Conservation (phyloP, 2,888 invertebrate species). For the Ochlodes sylvanus region DNA sequence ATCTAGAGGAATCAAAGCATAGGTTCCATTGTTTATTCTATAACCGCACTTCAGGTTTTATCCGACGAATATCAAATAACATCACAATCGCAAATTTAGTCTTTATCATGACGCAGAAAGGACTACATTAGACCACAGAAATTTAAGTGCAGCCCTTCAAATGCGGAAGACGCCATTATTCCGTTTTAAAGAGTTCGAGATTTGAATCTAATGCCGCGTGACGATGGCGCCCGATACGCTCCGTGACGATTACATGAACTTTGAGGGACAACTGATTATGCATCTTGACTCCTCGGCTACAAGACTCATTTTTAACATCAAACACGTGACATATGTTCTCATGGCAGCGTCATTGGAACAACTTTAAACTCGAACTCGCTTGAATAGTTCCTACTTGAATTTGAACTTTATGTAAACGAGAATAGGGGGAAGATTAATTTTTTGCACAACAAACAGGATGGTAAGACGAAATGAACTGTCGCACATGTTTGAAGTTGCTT, state of each 20-base stretch:
- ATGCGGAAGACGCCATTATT: slow-evolving; percentile 66
- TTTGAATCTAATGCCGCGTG: slow-evolving; percentile 78
- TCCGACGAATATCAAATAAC: slow-evolving; percentile 33
- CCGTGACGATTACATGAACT: slow-evolving; percentile 59
- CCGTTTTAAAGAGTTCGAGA: slow-evolving; percentile 75
- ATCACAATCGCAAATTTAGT: background rate
- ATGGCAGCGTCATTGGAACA: slow-evolving; percentile 52
- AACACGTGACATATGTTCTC: slow-evolving; percentile 54
- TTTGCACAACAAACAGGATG: slow-evolving; percentile 32
- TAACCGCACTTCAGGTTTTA: slow-evolving; percentile 23
- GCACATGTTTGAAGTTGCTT: slow-evolving; percentile 48
- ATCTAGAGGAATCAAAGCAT: slow-evolving; percentile 12
- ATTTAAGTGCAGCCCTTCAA: slow-evolving; percentile 46
- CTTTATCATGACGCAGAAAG: slow-evolving; percentile 16
- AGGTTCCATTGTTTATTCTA: slow-evolving; percentile 28
- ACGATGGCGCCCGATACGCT: slow-evolving; percentile 66
- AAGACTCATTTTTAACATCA: slow-evolving; percentile 17
- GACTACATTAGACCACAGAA: slow-evolving; percentile 16
- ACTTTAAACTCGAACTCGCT: slow-evolving; percentile 39
- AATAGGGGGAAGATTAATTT: slow-evolving; percentile 34
- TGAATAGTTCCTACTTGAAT: slow-evolving; percentile 43
- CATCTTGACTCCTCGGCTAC: slow-evolving; percentile 39
- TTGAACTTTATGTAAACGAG: slow-evolving; percentile 44
- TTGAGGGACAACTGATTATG: slow-evolving; percentile 47
- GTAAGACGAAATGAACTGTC: slow-evolving; percentile 49